These are phyloP conservation scores for Magallana gigas DNA, from an alignment of 1,140 invertebrate genomes.

Conservation along the genomic window DNA sequence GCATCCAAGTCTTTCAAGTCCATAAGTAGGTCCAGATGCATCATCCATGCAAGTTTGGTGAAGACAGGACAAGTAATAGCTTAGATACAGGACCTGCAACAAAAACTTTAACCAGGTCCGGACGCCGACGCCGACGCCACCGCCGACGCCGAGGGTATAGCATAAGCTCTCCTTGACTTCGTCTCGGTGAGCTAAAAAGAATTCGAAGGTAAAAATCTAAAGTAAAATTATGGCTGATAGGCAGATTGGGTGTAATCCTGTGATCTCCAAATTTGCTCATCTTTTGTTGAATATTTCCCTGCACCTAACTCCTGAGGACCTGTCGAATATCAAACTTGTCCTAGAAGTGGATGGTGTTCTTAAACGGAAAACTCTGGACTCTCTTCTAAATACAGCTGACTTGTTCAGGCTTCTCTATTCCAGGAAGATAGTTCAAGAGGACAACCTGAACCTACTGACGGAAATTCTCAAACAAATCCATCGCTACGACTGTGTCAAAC, in stretches of 20 bases:
- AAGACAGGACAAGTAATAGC: too few species aligned
- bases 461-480: not conserved
- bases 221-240: not conserved
- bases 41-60: too few species aligned
- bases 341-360: not conserved
- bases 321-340: not conserved
- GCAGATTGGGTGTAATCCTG: not conserved
- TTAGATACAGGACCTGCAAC: too few species aligned
- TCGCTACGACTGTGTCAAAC: constrained; percentile 2
- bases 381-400: not conserved
- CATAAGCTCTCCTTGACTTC: too few species aligned
- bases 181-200: too few species aligned
- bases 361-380: not conserved
- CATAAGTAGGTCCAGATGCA: too few species aligned
- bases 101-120: too few species aligned
- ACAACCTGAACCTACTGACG: not conserved
- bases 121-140: too few species aligned
- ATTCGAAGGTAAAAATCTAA: too few species aligned
- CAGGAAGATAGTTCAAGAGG: not conserved
- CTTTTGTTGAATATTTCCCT: not conserved
- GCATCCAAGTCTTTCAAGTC: too few species aligned
- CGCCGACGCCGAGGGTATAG: too few species aligned
- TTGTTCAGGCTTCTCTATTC: not conserved
- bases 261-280: not conserved
- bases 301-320: not conserved